phyloP scores from a whole-genome alignment of 2,888 invertebrate species.

The Chloromyia formosa region DNA sequence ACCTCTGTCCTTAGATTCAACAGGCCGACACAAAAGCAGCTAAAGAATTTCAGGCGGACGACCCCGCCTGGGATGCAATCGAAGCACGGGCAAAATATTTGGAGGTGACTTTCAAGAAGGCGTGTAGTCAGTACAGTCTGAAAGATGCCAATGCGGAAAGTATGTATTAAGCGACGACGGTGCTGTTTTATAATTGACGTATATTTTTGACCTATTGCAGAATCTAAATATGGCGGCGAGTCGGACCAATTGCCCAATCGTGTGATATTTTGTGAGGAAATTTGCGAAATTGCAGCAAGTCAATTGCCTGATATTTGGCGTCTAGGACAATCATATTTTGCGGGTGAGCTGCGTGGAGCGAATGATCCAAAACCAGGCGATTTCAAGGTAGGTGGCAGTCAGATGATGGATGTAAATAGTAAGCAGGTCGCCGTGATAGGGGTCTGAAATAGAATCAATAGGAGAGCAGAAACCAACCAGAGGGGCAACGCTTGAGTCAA shows the following conservation, averaged over 20 bases:
- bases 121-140: constrained; percentile 60
- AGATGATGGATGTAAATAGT: too few species aligned
- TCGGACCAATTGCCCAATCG: constrained; percentile 68
- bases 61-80: constrained; percentile 97
- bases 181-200: not conserved
- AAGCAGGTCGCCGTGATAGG: too few species aligned
- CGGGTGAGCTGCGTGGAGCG: constrained; percentile 82
- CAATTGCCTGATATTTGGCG: constrained; percentile 94
- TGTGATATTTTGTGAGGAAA: constrained; percentile 81
- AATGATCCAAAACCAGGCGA: constrained; percentile 78
- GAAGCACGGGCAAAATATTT: constrained; percentile 84
- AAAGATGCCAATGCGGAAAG: constrained; percentile 60
- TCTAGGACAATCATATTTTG: constrained; percentile 93
- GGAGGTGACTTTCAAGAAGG: constrained; percentile 60
- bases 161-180: constrained; percentile 41
- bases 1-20: constrained; percentile 55
- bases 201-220: constrained; percentile 46
- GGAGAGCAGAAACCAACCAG: too few species aligned
- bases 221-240: constrained; percentile 54
- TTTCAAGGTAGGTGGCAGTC: constrained; percentile 74
- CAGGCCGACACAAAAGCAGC: constrained; percentile 58
- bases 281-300: constrained; percentile 78
- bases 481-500: too few species aligned
- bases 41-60: constrained; percentile 68
- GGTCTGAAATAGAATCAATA: too few species aligned